Base-by-base conservation (phyloP, 2,113 vertebrate genomes). In the Tachysurus fulvidraco region DNA sequence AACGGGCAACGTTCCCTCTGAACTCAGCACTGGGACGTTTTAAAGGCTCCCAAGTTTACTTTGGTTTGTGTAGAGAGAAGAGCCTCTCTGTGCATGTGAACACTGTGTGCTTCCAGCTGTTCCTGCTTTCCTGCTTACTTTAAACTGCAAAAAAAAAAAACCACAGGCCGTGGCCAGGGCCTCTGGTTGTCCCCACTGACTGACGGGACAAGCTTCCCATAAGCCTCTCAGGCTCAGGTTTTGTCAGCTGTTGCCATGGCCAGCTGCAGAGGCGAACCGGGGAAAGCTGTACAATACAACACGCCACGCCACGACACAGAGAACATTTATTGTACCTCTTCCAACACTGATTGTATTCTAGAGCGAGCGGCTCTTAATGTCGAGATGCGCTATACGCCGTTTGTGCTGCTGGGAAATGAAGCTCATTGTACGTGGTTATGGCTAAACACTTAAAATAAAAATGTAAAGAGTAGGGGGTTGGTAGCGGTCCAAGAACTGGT, bases 211-310 rank as follows among this genome's bases (percentile, higher is more conserved):
- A 76, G 95, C 92, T 67, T 83, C 91, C 90, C 85, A 85, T 92
- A 93, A 93, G 87, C 44, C 17, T 91, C 90, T 86, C 85, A 87
- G 81, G 89, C 83, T 88, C 92, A 91, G 89, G 94, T 95, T 92
- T 91, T 92, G 91, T 95, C 95, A 96, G 95, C 95, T 96, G 95
- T 93, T 95, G 91, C 80, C 89, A 93, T 83, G 89, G 67, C 86
- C 86, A 89, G 88, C 86, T 87, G 89, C 86, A 80, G 64, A 44
- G 71, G 62, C 50, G 67, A 55, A 81, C 46, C 36, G 50, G 46
- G 57, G 59, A 76, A 69, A 83, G 85, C 83, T 78, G 54, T 23
- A 82, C n/a, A 46, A 74, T 7, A 46, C 55, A 60, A 60, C 77
- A n/a, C n/a, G n/a, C n/a, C n/a, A n/a, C n/a, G n/a, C n/a, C n/a